Evolutionary conservation across 2,113 vertebrate genomes (phyloP).

Genomic region (Aptenodytes patagonicus): DNA sequence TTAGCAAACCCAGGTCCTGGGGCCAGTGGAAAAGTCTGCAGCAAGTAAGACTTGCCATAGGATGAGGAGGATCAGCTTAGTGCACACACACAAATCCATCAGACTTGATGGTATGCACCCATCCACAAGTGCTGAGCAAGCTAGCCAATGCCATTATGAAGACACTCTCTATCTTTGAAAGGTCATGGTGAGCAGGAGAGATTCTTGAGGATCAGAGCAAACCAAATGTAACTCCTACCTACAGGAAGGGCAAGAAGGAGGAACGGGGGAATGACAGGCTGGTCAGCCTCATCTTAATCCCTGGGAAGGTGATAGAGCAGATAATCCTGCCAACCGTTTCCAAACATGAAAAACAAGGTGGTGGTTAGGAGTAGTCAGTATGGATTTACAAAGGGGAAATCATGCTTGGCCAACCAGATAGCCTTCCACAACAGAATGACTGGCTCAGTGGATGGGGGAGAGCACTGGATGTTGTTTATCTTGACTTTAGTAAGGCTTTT

Average conservation of each 20-base stretch:
- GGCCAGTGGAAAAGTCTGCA: neutral
- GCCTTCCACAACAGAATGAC: neutral
- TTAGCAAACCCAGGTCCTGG: neutral
- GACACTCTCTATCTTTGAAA: neutral
- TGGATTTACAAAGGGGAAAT: neutral
- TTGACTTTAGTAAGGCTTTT: neutral
- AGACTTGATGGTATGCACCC: neutral
- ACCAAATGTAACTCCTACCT: neutral
- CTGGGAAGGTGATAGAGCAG: neutral
- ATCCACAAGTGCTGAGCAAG: neutral
- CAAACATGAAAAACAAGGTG: neutral
- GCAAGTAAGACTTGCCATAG: neutral
- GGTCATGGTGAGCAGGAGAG: neutral
- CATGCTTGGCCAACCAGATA: neutral
- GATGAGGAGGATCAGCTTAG: neutral
- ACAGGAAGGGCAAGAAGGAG: neutral
- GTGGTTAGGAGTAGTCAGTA: neutral
- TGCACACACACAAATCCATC: neutral
- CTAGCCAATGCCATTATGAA: neutral
- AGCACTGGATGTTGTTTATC: neutral
- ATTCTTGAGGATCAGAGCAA: neutral
- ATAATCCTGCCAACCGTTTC: neutral
- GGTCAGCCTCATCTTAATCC: neutral
- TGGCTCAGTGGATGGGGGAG: neutral
- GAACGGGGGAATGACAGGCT: neutral